Conservation (phyloP, 2,113 vertebrate species). For the Bos indicus region DNA sequence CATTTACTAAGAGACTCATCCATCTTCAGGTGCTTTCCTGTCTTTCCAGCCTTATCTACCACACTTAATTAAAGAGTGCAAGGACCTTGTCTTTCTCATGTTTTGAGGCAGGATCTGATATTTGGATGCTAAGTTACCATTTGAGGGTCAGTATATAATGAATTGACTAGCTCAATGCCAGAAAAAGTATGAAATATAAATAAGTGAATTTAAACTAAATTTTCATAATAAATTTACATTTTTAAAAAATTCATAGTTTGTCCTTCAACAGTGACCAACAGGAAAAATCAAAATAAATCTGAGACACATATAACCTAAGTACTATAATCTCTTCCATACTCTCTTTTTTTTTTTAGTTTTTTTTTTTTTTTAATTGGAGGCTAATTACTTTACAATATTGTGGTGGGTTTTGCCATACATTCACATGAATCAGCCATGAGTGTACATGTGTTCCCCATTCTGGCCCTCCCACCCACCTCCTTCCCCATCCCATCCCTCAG, state of each 20-base stretch:
- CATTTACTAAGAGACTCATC: not conserved
- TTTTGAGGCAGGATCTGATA: not conserved
- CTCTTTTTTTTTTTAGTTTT: not conserved
- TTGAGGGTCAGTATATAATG: not conserved
- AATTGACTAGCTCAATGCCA: not conserved
- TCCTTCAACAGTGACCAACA: not conserved
- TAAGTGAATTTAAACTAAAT: not conserved
- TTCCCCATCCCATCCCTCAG: not conserved
- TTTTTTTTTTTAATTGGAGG: not conserved
- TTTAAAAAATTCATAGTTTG: not conserved
- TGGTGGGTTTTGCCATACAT: not conserved
- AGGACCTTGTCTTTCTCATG: not conserved
- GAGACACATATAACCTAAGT: not conserved
- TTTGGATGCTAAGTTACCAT: not conserved
- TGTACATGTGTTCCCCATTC: not conserved
- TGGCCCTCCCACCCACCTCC: not conserved
- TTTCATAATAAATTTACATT: not conserved
- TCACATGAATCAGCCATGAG: not conserved
- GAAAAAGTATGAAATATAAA: not conserved
- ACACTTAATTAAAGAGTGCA: slow-evolving; percentile 23
- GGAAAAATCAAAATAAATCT: not conserved
- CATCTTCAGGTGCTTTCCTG: not conserved
- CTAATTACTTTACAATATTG: not conserved
- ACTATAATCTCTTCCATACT: not conserved
- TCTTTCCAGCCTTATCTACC: not conserved